These are phyloP conservation scores for Hipposideros larvatus DNA, from an alignment of 2,797 vertebrate species.

Conservation along the genomic window DNA sequence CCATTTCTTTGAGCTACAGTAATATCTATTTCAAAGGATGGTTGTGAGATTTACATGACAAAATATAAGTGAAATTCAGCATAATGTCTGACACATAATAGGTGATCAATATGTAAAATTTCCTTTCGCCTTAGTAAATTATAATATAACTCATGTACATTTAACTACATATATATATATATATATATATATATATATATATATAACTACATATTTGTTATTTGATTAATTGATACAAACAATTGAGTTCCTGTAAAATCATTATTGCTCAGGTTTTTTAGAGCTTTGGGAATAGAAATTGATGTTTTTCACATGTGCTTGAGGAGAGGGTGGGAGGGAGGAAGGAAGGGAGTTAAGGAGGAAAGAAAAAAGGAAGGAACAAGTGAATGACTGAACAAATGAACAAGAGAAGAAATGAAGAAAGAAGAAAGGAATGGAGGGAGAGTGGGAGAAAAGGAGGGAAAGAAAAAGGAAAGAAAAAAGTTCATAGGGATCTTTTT, in stretches of 20 bases:
- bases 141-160: not conserved
- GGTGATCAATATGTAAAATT: not conserved
- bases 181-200: not conserved
- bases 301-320: not conserved
- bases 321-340: not conserved
- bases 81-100: not conserved
- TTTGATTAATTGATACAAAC: not conserved
- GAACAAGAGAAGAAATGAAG: not conserved
- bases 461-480: not conserved
- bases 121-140: not conserved
- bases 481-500: not conserved
- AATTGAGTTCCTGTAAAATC: constrained; percentile 31
- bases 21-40: not conserved
- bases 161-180: not conserved
- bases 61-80: constrained; percentile 24
- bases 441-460: not conserved
- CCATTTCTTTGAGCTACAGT: not conserved
- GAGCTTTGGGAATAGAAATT: not conserved
- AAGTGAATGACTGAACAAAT: not conserved
- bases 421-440: not conserved
- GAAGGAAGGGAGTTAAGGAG: not conserved
- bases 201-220: not conserved
- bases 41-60: not conserved
- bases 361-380: not conserved
- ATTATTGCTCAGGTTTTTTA: not conserved